Evolutionary conservation across 2,888 invertebrate species (phyloP).

Genomic region (Pocota personata): DNA sequence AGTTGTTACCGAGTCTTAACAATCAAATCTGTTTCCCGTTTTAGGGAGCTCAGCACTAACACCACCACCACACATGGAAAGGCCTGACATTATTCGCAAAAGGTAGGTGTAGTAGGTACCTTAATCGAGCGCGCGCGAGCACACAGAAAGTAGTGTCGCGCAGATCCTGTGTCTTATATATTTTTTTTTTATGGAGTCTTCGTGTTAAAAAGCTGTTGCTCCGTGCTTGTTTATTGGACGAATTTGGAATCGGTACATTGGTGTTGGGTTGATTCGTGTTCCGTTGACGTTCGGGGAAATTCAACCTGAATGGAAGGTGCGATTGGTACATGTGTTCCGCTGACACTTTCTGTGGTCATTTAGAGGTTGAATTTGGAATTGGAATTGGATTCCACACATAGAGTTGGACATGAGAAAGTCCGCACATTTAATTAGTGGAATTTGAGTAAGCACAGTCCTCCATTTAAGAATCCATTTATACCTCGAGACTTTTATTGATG

Average conservation of each 20-base stretch:
- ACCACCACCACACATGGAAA: neutral
- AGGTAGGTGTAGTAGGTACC: conserved; percentile 54
- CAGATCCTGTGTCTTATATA: conserved; percentile 1
- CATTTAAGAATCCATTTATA: conserved; percentile 30
- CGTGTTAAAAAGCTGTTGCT: conserved; percentile 66
- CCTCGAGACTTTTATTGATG: conserved; percentile 2
- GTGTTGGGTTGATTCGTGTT: conserved; percentile 70
- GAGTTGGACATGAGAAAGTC: conserved; percentile 38
- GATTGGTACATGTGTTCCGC: conserved; percentile 67
- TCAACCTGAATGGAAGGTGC: conserved; percentile 62
- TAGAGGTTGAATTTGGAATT: conserved; percentile 36
- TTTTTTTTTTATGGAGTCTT: conserved; percentile 61
- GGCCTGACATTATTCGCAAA: conserved; percentile 12
- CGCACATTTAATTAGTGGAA: conserved; percentile 57
- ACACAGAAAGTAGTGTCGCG: conserved; percentile 49
- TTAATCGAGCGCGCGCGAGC: conserved; percentile 49
- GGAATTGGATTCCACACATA: conserved; percentile 41
- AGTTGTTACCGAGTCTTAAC: conserved; percentile 58
- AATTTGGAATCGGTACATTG: conserved; percentile 69
- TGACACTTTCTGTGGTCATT: conserved; percentile 70
- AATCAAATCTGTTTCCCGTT: conserved; percentile 66
- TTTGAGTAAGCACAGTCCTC: conserved; percentile 7
- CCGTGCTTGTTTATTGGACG: conserved; percentile 69
- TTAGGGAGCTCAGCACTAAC: conserved; percentile 44
- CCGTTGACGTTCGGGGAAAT: conserved; percentile 64